Conservation (phyloP, 2,113 vertebrate species). For the Pollimyrus isidori region DNA sequence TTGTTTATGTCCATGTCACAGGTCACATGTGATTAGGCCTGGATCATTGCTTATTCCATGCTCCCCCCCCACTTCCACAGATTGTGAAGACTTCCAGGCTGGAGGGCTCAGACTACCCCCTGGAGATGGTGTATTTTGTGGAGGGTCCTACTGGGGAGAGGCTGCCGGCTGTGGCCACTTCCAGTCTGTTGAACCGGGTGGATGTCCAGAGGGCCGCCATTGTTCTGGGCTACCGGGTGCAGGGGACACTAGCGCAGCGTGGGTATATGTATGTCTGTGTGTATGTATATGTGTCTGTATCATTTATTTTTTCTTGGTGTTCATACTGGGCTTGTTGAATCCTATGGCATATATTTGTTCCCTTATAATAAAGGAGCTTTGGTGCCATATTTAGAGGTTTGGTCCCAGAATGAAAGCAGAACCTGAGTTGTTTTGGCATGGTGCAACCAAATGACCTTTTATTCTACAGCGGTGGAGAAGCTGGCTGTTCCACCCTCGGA, state of each 20-base stretch:
- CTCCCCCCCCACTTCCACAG: constrained; percentile 46
- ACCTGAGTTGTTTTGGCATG: background rate
- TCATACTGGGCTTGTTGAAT: background rate
- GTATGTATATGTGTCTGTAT: background rate
- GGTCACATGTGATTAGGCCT: background rate
- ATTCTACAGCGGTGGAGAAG: constrained; percentile 73
- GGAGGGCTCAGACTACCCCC: constrained; percentile 66
- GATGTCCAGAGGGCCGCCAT: constrained; percentile 91
- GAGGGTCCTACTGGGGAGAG: constrained; percentile 78
- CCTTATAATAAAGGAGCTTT: background rate
- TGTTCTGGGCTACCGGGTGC: constrained; percentile 83
- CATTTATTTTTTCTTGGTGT: background rate
- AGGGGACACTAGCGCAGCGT: constrained; percentile 80
- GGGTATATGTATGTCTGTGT: constrained; percentile 40
- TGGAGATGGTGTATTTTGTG: constrained; percentile 89
- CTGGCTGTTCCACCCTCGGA: constrained; percentile 64
- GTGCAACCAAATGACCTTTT: background rate
- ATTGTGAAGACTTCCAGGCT: constrained; percentile 79
- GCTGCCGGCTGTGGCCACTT: constrained; percentile 69
- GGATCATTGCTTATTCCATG: background rate
- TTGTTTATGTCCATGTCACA: background rate
- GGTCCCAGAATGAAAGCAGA: background rate
- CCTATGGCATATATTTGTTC: background rate
- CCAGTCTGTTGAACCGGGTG: constrained; percentile 77
- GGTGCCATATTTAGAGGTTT: background rate